Conservation (phyloP, 2,888 invertebrate genomes). For the Lasioglossum zephyrum region DNA sequence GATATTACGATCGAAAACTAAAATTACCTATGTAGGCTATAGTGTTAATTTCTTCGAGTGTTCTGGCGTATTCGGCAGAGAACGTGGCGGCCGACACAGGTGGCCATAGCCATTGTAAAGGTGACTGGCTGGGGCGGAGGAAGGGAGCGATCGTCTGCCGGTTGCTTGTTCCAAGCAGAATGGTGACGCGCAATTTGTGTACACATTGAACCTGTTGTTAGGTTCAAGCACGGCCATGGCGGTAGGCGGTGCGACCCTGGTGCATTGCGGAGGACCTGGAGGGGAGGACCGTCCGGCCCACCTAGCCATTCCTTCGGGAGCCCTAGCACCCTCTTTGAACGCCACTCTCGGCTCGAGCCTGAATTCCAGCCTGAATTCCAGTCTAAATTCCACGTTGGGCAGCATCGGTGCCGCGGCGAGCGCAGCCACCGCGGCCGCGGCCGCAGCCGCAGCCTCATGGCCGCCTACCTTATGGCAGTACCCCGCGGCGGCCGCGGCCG, state of each 20-base stretch:
- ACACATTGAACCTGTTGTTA: slow-evolving; percentile 78
- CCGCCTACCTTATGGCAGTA: slow-evolving; percentile 90
- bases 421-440: slow-evolving; percentile 85
- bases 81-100: not conserved
- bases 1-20: too few species aligned
- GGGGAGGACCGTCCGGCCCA: slow-evolving; percentile 86
- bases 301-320: slow-evolving; percentile 85
- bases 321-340: slow-evolving; percentile 83
- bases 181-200: slow-evolving; percentile 27
- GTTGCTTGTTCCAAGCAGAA: slow-evolving; percentile 31
- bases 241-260: slow-evolving; percentile 87
- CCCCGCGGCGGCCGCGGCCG: slow-evolving; percentile 82
- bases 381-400: slow-evolving; percentile 78
- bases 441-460: slow-evolving; percentile 83
- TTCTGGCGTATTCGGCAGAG: not conserved
- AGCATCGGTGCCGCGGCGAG: slow-evolving; percentile 85
- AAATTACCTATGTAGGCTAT: too few species aligned
- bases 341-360: slow-evolving; percentile 83
- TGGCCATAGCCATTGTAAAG: slow-evolving; percentile 6
- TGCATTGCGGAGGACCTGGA: slow-evolving; percentile 88
- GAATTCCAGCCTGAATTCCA: slow-evolving; percentile 78
- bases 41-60: not conserved
- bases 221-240: slow-evolving; percentile 89
- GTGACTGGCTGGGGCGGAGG: slow-evolving; percentile 35
- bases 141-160: slow-evolving; percentile 28